phyloP scores from a whole-genome alignment of 2,888 invertebrate species.

The Gisinianus flammeolus region DNA sequence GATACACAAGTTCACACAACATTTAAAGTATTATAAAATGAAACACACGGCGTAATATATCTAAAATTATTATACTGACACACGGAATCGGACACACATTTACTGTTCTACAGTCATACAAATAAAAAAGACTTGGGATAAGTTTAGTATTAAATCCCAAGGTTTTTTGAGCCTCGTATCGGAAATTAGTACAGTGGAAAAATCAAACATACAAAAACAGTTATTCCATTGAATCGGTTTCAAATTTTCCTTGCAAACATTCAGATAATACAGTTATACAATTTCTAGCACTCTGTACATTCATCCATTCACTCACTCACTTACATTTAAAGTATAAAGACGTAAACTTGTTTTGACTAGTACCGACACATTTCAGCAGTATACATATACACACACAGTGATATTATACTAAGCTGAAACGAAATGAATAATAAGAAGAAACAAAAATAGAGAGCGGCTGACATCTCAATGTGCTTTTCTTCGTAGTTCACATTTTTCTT shows the following conservation, averaged over 20 bases:
- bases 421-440: background rate
- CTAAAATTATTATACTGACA: background rate
- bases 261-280: background rate
- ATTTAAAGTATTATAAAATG: background rate
- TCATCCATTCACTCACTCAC: background rate
- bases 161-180: background rate
- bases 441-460: background rate
- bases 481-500: background rate
- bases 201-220: background rate
- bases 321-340: background rate
- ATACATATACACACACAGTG: background rate
- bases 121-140: background rate
- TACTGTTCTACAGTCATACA: background rate
- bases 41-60: background rate
- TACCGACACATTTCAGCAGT: background rate
- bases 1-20: too few species aligned
- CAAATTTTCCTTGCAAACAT: background rate
- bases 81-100: background rate
- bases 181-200: background rate
- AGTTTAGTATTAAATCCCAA: background rate
- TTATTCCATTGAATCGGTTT: background rate
- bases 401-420: background rate
- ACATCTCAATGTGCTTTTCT: background rate
- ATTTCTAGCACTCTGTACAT: background rate
- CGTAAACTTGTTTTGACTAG: constrained; percentile 5